A percentile compares a stretch with the other conserved stretches of the same genome.
phyloP scores from a whole-genome alignment of 2,888 invertebrate genomes.

The Euproctis similis region DNA sequence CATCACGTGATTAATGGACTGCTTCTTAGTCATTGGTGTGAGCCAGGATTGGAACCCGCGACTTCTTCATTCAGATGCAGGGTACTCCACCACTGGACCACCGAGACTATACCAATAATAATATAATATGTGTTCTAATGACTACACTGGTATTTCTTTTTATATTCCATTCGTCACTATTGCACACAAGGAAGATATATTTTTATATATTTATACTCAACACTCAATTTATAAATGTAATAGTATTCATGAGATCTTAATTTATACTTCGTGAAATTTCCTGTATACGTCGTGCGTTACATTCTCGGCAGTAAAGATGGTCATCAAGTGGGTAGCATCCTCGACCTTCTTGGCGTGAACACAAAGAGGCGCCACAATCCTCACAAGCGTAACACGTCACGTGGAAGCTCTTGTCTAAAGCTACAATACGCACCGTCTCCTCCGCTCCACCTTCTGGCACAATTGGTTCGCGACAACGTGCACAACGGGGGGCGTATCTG shows the following conservation, averaged over 20 bases:
- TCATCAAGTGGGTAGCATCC: slow-evolving; percentile 98
- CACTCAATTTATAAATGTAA: too few relatives aligned
- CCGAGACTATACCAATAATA: too few relatives aligned
- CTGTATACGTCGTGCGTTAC: slow-evolving; percentile 95
- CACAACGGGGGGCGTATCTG: slow-evolving; percentile 95
- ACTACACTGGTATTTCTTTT: too few relatives aligned
- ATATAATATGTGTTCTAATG: too few relatives aligned
- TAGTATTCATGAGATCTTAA: slow-evolving; percentile 23
- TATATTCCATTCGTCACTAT: too few relatives aligned
- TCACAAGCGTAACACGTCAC: slow-evolving; percentile 96
- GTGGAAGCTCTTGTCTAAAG: slow-evolving; percentile 97
- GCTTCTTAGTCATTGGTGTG: too few relatives aligned
- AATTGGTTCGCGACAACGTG: slow-evolving; percentile 95
- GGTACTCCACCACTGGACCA: too few relatives aligned
- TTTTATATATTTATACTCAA: too few relatives aligned
- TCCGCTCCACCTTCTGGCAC: slow-evolving; percentile 97
- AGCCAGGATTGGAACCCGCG: too few relatives aligned
- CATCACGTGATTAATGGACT: too few relatives aligned
- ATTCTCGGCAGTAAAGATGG: slow-evolving; percentile 95
- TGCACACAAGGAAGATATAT: too few relatives aligned
- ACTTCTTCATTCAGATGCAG: too few relatives aligned
- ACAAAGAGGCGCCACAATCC: slow-evolving; percentile 93
- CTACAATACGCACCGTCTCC: slow-evolving; percentile 97
- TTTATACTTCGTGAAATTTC: slow-evolving; percentile 82
- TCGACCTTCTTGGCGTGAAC: slow-evolving; percentile 94